phyloP scores from a whole-genome alignment of 2,888 invertebrate species.

The Rhyacophila evoluta region DNA sequence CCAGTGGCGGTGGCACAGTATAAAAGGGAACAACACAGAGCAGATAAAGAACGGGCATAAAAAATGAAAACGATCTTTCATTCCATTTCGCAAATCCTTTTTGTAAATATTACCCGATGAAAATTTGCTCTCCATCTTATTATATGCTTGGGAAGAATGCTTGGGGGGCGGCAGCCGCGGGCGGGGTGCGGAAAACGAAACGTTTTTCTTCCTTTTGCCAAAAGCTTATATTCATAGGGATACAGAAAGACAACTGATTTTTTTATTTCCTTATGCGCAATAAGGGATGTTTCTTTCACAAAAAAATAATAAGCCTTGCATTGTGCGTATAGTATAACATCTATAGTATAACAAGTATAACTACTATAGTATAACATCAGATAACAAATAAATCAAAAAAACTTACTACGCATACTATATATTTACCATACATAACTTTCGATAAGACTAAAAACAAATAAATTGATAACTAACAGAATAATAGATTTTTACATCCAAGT shows the following conservation, averaged over 20 bases:
- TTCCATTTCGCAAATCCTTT: conserved; percentile 55
- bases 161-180: conserved; percentile 21
- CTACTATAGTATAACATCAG: too few relatives aligned
- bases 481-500: too few relatives aligned
- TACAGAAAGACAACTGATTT: conserved; percentile 44
- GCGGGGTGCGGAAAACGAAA: conserved; percentile 31
- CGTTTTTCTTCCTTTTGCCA: conserved; percentile 50
- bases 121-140: conserved; percentile 55
- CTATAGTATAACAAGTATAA: too few relatives aligned
- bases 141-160: conserved; percentile 49
- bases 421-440: too few relatives aligned
- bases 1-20: conserved; percentile 40
- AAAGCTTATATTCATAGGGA: conserved; percentile 30
- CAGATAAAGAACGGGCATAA: conserved; percentile 53
- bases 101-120: conserved; percentile 55
- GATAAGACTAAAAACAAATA: too few relatives aligned
- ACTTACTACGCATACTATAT: too few relatives aligned
- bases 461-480: too few relatives aligned
- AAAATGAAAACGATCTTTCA: conserved; percentile 55
- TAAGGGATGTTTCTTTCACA: not conserved
- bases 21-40: conserved; percentile 41
- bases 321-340: too few relatives aligned
- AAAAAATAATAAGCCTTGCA: too few relatives aligned
- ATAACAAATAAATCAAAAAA: too few relatives aligned
- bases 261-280: not conserved